Evolutionary conservation across 2,797 vertebrate genomes (phyloP), one percentile per base, ranked within the genome.

Genomic region (Thamnophis elegans): DNA sequence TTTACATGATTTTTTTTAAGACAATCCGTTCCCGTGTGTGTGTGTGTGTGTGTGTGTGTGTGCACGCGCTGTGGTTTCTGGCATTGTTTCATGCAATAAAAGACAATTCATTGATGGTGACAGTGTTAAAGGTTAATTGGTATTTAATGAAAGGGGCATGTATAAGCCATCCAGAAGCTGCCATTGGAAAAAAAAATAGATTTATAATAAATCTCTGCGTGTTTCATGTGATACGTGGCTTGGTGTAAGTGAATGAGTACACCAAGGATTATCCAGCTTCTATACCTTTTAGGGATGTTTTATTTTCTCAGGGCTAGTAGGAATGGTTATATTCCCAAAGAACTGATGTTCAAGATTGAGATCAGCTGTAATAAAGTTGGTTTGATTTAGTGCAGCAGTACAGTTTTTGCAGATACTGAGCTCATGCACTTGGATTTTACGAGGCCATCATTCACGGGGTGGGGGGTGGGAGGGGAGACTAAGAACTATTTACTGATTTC

Each of bases 131-230:
- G 47, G 89, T 92, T 88, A 62, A 93, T 91, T 58, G 60, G 92
- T 93, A 91, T 82, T 28, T 90, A 93, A 88, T 36, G 55, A 0
- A 89, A 58, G 26, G 36, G 62, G 36, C 42, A 26, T 0, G 0
- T 9, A 28, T 36, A 6, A 85, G 93, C 92, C 91, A 65, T 93
- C 95, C 90, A 55, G 54, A 93, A 95, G 89, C 89, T 95, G 28
- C 53, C 91, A 93, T 28, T 68, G 92, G 89, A 91, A 94, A 93
- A 95, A 94, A n/a, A n/a, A n/a, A n/a, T 92, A 96, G 91, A 85
- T 10, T 92, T 36, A 36, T 94, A 92, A 90, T 85, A 0, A 0
- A 55, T 36, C 93, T 56, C 58, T 90, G 88, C 93, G 92, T 94
- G 88, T 93, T 94, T 90, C 7, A 14, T 94, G 60, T 94, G 91